Conservation (phyloP, 2,113 vertebrate species). For the Lepus timidus region DNA sequence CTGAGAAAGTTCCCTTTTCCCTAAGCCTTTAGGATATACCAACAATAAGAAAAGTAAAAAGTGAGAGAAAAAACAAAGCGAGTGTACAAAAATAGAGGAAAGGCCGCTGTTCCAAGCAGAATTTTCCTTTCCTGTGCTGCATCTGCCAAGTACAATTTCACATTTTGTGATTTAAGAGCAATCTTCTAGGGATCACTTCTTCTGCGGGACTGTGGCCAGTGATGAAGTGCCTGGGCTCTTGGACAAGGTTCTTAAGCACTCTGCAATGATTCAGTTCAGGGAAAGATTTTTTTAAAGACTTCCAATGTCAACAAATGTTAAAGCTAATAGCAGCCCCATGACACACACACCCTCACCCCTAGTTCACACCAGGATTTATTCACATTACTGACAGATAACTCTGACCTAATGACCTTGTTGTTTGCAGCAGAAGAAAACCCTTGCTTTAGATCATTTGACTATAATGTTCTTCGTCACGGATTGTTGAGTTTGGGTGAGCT, state of each 20-base stretch:
- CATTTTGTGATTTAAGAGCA: constrained; percentile 74
- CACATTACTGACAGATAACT: not conserved
- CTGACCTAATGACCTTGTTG: not conserved
- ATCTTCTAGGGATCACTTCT: constrained; percentile 74
- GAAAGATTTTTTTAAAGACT: constrained; percentile 69
- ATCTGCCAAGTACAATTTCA: constrained; percentile 72
- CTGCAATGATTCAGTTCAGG: constrained; percentile 67
- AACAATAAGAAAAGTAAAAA: constrained; percentile 8
- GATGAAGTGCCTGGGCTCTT: constrained; percentile 73
- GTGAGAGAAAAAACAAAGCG: constrained; percentile 27
- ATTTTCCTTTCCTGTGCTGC: constrained; percentile 45
- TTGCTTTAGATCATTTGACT: not conserved
- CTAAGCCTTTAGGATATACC: constrained; percentile 51
- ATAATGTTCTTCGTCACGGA: not conserved
- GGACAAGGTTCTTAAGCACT: constrained; percentile 69
- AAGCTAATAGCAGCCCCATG: constrained; percentile 7
- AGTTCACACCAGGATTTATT: not conserved
- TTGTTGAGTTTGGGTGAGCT: not conserved
- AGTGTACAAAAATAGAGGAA: constrained; percentile 46
- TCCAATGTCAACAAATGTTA: constrained; percentile 65
- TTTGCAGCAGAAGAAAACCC: not conserved
- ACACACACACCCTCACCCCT: not conserved
- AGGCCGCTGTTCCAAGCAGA: constrained; percentile 61
- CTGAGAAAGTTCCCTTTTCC: constrained; percentile 55
- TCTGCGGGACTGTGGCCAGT: constrained; percentile 68